Conservation (phyloP, 2,888 invertebrate species). For the Cephalotes varians region DNA sequence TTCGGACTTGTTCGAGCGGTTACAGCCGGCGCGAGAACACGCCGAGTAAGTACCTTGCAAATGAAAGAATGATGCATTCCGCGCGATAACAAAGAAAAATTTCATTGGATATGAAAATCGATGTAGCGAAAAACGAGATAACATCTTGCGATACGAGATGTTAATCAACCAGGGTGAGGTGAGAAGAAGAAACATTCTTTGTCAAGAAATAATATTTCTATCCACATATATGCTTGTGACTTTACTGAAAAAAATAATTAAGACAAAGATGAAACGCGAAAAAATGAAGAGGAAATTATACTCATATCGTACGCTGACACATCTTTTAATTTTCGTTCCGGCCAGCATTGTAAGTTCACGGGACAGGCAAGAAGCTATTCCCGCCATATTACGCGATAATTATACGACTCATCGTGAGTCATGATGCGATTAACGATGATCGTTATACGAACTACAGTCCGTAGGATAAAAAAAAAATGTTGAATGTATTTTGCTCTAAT, state of each 20-base stretch:
- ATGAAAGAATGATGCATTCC: slow-evolving; percentile 7
- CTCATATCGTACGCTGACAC: not conserved
- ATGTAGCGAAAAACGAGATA: not conserved
- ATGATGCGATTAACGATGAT: slow-evolving; percentile 1
- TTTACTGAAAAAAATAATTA: not conserved
- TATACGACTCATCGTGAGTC: not conserved
- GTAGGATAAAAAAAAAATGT: not conserved
- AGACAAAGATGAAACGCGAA: not conserved
- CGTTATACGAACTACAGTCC: not conserved
- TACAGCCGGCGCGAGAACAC: not conserved
- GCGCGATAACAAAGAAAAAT: slow-evolving; percentile 16
- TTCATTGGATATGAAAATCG: slow-evolving; percentile 1
- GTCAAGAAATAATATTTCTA: slow-evolving; percentile 7
- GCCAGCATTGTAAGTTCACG: not conserved
- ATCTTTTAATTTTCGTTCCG: slow-evolving; percentile 16
- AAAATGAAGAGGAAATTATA: not conserved
- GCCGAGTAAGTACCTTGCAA: not conserved
- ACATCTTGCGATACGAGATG: slow-evolving; percentile 16
- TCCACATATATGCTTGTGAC: not conserved
- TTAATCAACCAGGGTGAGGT: slow-evolving; percentile 10
- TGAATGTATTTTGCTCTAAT: not conserved
- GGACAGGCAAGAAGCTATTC: not conserved
- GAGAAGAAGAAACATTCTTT: too few relatives aligned
- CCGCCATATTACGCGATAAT: not conserved
- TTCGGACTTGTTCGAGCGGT: slow-evolving; percentile 11